These are phyloP conservation scores for Acanthoscelides obtectus DNA, from an alignment of 2,888 invertebrate genomes.

Conservation along the genomic window DNA sequence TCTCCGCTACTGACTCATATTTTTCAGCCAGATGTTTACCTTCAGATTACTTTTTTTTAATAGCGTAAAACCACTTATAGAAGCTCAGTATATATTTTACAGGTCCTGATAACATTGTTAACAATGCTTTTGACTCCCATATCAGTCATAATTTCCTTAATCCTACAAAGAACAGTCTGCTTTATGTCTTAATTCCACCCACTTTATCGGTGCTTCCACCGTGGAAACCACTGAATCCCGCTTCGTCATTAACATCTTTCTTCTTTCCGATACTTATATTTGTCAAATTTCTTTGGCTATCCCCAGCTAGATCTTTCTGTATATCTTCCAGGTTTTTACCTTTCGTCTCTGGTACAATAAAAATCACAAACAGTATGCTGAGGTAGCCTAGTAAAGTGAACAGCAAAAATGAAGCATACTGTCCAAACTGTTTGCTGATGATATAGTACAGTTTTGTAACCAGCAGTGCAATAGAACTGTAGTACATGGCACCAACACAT, in stretches of 20 bases:
- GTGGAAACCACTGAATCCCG: not conserved
- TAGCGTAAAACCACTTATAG: too few species aligned
- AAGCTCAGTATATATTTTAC: too few species aligned
- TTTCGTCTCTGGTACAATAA: slow-evolving; percentile 51
- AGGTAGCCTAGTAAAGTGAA: slow-evolving; percentile 44
- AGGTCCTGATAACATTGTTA: too few species aligned
- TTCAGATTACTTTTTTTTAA: too few species aligned
- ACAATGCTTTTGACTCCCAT: too few species aligned
- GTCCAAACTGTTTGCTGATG: slow-evolving; percentile 43
- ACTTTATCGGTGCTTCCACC: too few species aligned
- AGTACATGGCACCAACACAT: slow-evolving; percentile 52
- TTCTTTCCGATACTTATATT: not conserved
- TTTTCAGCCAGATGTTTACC: too few species aligned
- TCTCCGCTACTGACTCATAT: too few species aligned
- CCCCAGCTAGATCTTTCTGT: slow-evolving; percentile 35
- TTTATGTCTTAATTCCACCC: too few species aligned
- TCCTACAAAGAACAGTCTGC: too few species aligned
- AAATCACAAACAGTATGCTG: slow-evolving; percentile 45
- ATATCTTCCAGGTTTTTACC: slow-evolving; percentile 52
- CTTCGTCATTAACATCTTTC: not conserved
- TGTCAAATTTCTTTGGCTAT: not conserved
- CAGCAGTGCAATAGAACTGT: slow-evolving; percentile 47
- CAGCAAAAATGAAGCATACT: slow-evolving; percentile 49
- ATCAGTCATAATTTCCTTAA: too few species aligned
- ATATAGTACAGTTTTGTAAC: slow-evolving; percentile 49